Base-by-base conservation (phyloP, 1,140 invertebrate genomes). In the Coenobita brevimanus region DNA sequence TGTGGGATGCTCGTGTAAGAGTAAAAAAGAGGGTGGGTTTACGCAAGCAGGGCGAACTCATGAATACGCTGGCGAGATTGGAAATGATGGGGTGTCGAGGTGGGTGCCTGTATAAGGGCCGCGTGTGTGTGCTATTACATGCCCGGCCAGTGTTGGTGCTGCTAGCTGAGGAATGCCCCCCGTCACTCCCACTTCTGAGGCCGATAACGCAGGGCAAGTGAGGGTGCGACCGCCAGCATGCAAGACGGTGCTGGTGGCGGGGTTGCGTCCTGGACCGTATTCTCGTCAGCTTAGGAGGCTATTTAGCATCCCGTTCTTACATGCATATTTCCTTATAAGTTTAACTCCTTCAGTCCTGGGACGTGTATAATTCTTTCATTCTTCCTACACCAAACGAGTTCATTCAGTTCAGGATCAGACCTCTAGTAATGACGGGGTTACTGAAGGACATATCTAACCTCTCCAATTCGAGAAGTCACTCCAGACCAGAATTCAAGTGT, bases 161-260 rank as follows among this genome's bases (percentile, higher is more conserved):
- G 0, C 50, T 78, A 27, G 15, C 75, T 57, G 46, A 24, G n/a
- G 17, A n/a, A 76, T 76, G 38, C 36, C 73, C 73, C 21, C 21
- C n/a, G 43, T 78, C 75, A 78, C 75, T 78, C 75, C 46, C 46
- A 78, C 75, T 78, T 78, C 46, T 57, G 43, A 54, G 8, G 24
- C n/a, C 75, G 46, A 78, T 78, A 78, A 78, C n/a, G 30, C 60
- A 78, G 50, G 75, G 75, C 21, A 78, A 78, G 50, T 17, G n/a
- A 17, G n/a, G 17, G 46, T 78, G 21, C 21, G 38, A 46, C 43
- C 4, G 60, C n/a, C 10, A 64, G 60, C 4, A 4, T 10, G 21
- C 10, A 4, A 0, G 1, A 21, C 30, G 21, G n/a, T 38, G 69
- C 33, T 76, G 73, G 10, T 15, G 17, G 73, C 38, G 15, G 38